Evolutionary conservation across 2,113 vertebrate genomes (phyloP).

Genomic region (Taxidea taxus): DNA sequence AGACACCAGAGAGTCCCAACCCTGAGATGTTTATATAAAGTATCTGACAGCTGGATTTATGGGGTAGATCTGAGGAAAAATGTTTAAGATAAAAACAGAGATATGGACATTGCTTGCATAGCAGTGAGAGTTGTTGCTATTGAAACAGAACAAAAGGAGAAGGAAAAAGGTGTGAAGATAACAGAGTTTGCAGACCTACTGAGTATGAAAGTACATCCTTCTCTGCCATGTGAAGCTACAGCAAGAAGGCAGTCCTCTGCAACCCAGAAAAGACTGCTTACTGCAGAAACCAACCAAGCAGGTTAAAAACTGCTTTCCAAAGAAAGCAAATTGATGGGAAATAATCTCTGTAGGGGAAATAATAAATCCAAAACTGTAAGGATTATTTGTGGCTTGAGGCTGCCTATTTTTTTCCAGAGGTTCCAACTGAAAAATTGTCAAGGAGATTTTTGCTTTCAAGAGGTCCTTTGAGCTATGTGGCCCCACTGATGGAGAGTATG

Average conservation of each 20-base stretch:
- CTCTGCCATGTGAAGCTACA: background rate
- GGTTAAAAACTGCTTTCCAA: background rate
- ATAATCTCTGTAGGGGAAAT: background rate
- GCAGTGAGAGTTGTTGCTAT: background rate
- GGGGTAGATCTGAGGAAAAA: background rate
- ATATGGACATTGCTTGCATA: background rate
- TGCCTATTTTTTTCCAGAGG: background rate
- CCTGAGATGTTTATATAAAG: background rate
- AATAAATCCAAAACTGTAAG: background rate
- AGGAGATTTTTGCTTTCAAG: background rate
- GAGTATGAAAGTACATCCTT: background rate
- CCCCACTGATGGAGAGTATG: background rate
- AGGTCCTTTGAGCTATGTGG: background rate
- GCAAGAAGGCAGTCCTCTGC: background rate
- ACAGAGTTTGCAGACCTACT: background rate
- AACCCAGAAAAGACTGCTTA: background rate
- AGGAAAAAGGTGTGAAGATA: background rate
- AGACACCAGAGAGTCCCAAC: background rate
- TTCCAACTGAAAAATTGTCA: background rate
- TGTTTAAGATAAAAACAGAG: background rate
- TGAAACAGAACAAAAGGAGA: background rate
- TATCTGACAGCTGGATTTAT: background rate
- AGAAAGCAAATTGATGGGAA: background rate
- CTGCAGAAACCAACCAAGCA: background rate
- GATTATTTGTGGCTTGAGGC: background rate